Percentiles rank a stretch among this genome's conserved stretches.
Conservation (phyloP, 2,113 vertebrate genomes). For the Agelaius phoeniceus region DNA sequence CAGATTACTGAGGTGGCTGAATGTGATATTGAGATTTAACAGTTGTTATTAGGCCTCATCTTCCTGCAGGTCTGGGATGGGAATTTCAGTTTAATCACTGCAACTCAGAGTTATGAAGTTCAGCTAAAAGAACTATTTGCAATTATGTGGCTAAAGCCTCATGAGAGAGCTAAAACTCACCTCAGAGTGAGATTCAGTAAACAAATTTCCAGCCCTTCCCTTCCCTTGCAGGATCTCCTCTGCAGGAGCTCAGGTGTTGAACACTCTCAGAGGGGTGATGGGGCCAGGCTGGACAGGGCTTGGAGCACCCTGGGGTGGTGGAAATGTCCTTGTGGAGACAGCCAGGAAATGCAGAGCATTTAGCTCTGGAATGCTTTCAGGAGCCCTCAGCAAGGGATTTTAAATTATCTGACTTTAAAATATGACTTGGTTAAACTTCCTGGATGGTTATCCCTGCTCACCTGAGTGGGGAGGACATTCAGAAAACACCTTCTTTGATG, state of each 20-base stretch:
- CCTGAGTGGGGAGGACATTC: not conserved
- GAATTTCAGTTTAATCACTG: constrained; percentile 28
- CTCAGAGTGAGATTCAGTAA: not conserved
- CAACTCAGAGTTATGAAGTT: not conserved
- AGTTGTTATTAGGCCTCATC: not conserved
- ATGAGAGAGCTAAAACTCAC: not conserved
- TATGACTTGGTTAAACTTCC: not conserved
- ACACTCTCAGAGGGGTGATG: not conserved
- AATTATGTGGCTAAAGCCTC: constrained; percentile 24
- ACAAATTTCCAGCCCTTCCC: not conserved
- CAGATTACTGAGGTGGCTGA: not conserved
- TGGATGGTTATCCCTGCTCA: not conserved
- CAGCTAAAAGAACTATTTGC: constrained; percentile 1
- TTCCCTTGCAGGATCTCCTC: not conserved
- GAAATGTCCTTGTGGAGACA: not conserved
- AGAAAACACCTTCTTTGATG: not conserved
- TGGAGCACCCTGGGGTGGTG: not conserved
- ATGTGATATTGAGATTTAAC: not conserved
- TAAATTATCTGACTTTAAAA: not conserved
- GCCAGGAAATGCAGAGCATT: not conserved
- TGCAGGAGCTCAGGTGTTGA: not conserved
- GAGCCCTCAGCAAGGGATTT: not conserved
- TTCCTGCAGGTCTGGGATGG: not conserved
- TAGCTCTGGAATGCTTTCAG: not conserved
- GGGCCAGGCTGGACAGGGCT: not conserved